Percentiles rank a stretch among this genome's conserved stretches.
Conservation (phyloP, 2,888 invertebrate species). For the Timema podura region DNA sequence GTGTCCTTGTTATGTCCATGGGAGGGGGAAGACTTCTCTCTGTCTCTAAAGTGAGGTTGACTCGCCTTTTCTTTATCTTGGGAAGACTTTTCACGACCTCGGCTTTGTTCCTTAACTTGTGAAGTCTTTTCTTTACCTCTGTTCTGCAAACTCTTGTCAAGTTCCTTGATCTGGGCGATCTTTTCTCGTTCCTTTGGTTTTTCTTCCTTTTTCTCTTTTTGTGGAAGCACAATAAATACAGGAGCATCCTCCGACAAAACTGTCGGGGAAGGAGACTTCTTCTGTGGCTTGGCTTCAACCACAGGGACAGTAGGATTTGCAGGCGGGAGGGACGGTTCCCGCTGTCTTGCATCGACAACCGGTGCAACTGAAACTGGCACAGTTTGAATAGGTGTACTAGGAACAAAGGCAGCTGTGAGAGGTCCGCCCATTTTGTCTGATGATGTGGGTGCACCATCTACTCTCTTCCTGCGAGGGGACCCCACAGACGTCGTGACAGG, state of each 20-base stretch:
- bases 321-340: slow-evolving; percentile 1
- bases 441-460: neutral
- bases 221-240: neutral
- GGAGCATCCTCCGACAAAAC: neutral
- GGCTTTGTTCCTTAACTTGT: slow-evolving; percentile 15
- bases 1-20: no score
- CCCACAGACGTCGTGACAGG: slow-evolving; percentile 2
- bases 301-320: neutral
- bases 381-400: neutral
- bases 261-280: neutral
- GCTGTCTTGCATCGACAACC: neutral
- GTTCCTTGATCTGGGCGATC: neutral
- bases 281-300: neutral
- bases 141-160: neutral
- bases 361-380: no score
- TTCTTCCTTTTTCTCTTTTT: slow-evolving; percentile 14
- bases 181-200: neutral
- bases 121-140: slow-evolving; percentile 17
- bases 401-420: neutral
- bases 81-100: slow-evolving; percentile 22
- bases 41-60: neutral
- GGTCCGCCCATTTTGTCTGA: slow-evolving; percentile 9
- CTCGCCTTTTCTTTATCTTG: slow-evolving; percentile 18
- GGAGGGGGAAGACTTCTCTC: no score
- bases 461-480: slow-evolving; percentile 5